Conservation (phyloP, 1,140 invertebrate genomes). For the Drosophila suzukii region DNA sequence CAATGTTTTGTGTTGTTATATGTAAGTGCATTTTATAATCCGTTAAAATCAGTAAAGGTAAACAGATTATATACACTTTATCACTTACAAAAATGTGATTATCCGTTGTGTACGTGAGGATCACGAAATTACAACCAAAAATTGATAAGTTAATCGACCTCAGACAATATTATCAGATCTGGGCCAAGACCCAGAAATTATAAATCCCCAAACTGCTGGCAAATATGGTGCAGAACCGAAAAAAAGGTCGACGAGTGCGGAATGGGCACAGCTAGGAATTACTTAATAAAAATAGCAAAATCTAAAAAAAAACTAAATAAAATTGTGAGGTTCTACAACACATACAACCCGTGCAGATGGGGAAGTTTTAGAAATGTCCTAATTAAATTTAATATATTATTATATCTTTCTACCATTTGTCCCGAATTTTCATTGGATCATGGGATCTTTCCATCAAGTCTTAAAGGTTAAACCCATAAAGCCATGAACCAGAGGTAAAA, state of each 20-base stretch:
- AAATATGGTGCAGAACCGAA: slow-evolving; percentile 57
- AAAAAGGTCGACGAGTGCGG: slow-evolving; percentile 53
- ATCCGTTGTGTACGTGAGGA: slow-evolving; percentile 6
- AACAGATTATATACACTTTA: not conserved
- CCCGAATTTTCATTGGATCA: not conserved
- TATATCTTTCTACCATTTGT: not conserved
- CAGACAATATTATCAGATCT: slow-evolving; percentile 2
- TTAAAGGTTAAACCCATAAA: slow-evolving; percentile 10
- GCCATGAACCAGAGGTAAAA: slow-evolving; percentile 27
- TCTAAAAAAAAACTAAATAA: not conserved
- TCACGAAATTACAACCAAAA: slow-evolving; percentile 14
- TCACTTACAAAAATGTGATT: slow-evolving; percentile 3
- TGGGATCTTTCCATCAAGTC: not conserved
- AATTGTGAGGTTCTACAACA: not conserved
- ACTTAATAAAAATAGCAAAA: not conserved
- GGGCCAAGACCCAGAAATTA: slow-evolving; percentile 57
- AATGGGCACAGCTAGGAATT: slow-evolving; percentile 1
- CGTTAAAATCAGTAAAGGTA: not conserved
- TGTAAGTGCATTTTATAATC: not conserved
- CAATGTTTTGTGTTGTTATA: not conserved
- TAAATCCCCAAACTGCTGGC: slow-evolving; percentile 54
- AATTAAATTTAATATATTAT: not conserved
- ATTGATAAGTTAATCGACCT: slow-evolving; percentile 30
- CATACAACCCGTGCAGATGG: no score
- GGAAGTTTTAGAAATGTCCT: not conserved